Evolutionary conservation across 2,113 vertebrate species (phyloP), one percentile per base, ranked within the genome.

Genomic region (Bothrops jararaca): DNA sequence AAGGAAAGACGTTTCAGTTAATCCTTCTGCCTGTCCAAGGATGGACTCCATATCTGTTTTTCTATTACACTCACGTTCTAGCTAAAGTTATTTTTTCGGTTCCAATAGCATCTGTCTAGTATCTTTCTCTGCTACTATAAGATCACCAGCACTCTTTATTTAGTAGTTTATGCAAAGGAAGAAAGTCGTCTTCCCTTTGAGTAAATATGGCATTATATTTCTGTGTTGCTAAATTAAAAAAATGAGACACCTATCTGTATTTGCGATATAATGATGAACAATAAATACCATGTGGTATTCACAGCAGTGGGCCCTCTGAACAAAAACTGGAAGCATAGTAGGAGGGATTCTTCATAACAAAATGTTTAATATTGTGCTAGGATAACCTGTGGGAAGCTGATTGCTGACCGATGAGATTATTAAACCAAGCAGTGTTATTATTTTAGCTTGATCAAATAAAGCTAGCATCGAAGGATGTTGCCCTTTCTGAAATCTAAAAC

Each of bases 401-500:
- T 39, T 39, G 22, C 15, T 80, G 12, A 9, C 4, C 48, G 90
- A 53, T 80, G 89, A 39, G 9, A 22, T 60, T 29, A 60, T 89
- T 18, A 91, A 85, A 87, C 60, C 91, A 89, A 89, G 86, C n/a
- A 5, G 52, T 89, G 89, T 92, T 85, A 58, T 92, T 80, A 29
- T 18, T 96, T 94, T 2, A 56, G 90, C 95, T 90, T 93, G 45
- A 8, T 89, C 91, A 86, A 92, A 92, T 80, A 0, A 69, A 94
- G 34, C 42, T 86, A 10, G 18, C 22, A 29, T 64, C 6, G 42
- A 91, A 91, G 56, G 91, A 50, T 85, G 69, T 53, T 53, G 8
- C 22, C 57, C 90, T n/a, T 91, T 91, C 26, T 90, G 92, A 80
- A 91, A 92, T 94, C 95, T 95, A 95, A 95, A 95, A 86, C 88